These are phyloP conservation scores for Lithophane ornitopus DNA, from an alignment of 2,888 invertebrate species.

Conservation along the genomic window DNA sequence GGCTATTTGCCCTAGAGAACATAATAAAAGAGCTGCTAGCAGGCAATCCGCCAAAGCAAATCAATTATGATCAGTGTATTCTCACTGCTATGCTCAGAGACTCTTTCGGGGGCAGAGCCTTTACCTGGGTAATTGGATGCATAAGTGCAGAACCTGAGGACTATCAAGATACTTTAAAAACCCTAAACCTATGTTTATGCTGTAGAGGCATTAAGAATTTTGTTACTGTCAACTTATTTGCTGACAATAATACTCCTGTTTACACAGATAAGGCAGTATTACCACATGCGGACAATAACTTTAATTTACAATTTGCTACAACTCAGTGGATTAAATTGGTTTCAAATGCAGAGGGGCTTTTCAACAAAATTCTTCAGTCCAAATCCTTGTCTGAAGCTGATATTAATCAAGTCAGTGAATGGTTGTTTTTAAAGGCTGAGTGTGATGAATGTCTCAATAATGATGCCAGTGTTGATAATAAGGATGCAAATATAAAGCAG, in stretches of 20 bases:
- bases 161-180: conserved; percentile 93
- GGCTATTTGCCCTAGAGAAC: conserved; percentile 92
- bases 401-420: conserved; percentile 94
- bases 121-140: conserved; percentile 93
- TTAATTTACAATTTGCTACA: conserved; percentile 95
- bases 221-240: conserved; percentile 93
- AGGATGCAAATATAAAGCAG: conserved; percentile 84
- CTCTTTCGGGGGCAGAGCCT: conserved; percentile 94
- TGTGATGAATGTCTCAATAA: conserved; percentile 95
- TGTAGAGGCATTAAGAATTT: conserved; percentile 93
- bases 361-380: conserved; percentile 93
- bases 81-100: conserved; percentile 93
- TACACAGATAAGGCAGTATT: conserved; percentile 82
- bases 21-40: conserved; percentile 91
- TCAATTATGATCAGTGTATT: conserved; percentile 92
- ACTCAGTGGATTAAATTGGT: conserved; percentile 95
- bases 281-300: conserved; percentile 84
- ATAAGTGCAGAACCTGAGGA: conserved; percentile 93
- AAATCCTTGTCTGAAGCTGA: conserved; percentile 93
- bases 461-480: conserved; percentile 88
- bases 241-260: conserved; percentile 91
- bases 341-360: conserved; percentile 95
- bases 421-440: conserved; percentile 96
- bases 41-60: conserved; percentile 89
- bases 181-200: conserved; percentile 92